Conservation (phyloP, 2,113 vertebrate species). For the Onychostruthus taczanowskii region DNA sequence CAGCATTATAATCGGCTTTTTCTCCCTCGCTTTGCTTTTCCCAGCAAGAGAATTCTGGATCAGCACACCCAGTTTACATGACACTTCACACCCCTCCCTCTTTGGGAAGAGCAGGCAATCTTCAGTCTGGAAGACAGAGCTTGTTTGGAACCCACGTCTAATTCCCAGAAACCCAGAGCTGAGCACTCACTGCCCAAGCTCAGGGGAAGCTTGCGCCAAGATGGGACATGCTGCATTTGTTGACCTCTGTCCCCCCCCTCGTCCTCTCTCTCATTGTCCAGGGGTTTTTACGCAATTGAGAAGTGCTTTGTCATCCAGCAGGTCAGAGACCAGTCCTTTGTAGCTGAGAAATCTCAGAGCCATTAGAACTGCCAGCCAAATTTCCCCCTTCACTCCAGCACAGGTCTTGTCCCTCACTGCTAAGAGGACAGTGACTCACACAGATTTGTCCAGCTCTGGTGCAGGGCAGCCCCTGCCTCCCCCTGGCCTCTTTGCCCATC, state of each 20-base stretch:
- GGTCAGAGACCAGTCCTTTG: not conserved
- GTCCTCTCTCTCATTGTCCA: not conserved
- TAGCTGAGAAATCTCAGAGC: not conserved
- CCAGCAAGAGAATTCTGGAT: not conserved
- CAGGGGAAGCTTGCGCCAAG: not conserved
- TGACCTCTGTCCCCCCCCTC: fast-evolving
- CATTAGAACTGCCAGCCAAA: not conserved
- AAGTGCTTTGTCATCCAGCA: not conserved
- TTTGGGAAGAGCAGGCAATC: not conserved
- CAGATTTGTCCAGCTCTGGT: not conserved
- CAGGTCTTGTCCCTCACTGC: not conserved
- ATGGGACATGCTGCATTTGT: fast-evolving
- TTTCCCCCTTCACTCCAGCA: not conserved
- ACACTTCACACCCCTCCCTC: not conserved
- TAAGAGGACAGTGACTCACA: not conserved
- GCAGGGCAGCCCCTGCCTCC: not conserved
- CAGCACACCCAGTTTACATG: not conserved
- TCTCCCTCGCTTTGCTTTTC: not conserved
- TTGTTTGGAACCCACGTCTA: fast-evolving
- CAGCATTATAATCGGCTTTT: not conserved
- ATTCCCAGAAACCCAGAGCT: not conserved
- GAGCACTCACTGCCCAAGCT: not conserved
- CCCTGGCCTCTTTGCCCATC: not conserved
- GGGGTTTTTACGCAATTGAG: not conserved
- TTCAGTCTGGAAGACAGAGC: not conserved